phyloP scores from a whole-genome alignment of 2,797 vertebrate genomes.

The Scolopax rusticola region DNA sequence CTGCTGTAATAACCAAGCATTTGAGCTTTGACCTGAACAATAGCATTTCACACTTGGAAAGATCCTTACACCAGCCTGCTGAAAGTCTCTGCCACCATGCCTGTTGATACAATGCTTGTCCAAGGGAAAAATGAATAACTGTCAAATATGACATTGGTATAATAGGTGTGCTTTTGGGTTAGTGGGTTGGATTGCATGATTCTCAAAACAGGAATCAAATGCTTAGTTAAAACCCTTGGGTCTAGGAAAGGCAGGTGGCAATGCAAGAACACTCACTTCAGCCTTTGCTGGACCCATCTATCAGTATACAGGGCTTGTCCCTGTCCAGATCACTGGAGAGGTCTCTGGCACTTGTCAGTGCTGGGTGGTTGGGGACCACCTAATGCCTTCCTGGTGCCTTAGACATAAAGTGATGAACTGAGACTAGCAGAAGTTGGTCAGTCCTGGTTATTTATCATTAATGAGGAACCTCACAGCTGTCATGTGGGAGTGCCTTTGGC shows the following conservation, averaged over 20 bases:
- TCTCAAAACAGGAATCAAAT: not conserved
- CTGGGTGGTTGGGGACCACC: rapidly evolving
- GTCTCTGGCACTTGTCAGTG: rapidly evolving
- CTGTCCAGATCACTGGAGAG: not conserved
- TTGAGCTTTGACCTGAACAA: constrained; percentile 25
- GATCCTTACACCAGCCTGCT: not conserved
- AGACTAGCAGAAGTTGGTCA: not conserved
- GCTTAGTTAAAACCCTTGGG: not conserved
- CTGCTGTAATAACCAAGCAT: not conserved
- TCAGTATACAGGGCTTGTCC: not conserved
- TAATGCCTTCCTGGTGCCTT: not conserved
- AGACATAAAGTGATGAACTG: not conserved
- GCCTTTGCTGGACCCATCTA: not conserved
- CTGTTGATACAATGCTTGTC: not conserved
- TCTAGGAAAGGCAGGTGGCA: not conserved
- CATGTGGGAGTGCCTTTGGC: not conserved
- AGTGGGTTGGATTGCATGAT: not conserved
- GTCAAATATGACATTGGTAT: not conserved
- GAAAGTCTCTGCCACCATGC: not conserved
- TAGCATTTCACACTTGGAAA: constrained; percentile 22
- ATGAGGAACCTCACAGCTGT: not conserved
- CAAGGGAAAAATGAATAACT: not conserved
- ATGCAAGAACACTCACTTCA: not conserved
- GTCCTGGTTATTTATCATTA: not conserved
- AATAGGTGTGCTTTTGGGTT: not conserved